These are phyloP conservation scores for Trileptium ribeirensis DNA, from an alignment of 2,888 invertebrate genomes.

Conservation along the genomic window DNA sequence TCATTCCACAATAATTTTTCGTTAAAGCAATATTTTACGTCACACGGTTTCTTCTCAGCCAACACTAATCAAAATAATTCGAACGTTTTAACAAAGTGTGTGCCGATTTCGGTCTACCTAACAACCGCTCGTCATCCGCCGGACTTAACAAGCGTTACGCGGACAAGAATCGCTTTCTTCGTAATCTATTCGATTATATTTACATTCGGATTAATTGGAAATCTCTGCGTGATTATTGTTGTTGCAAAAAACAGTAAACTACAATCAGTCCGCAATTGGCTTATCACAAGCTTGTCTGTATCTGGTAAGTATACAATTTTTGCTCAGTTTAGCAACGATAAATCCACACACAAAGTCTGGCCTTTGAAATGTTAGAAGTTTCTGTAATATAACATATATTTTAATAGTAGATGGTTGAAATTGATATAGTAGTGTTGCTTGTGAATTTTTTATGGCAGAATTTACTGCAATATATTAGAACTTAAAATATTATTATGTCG, in stretches of 20 bases:
- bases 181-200: not conserved
- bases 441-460: too few relatives aligned
- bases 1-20: too few relatives aligned
- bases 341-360: too few relatives aligned
- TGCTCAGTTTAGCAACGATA: not conserved
- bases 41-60: too few relatives aligned
- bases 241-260: slow-evolving; percentile 8
- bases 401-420: too few relatives aligned
- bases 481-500: too few relatives aligned
- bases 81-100: too few relatives aligned
- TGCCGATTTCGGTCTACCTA: slow-evolving; percentile 3
- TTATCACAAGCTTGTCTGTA: slow-evolving; percentile 3
- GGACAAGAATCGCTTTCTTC: not conserved
- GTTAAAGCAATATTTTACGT: too few relatives aligned
- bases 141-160: slow-evolving; percentile 2
- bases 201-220: not conserved
- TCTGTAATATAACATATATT: too few relatives aligned
- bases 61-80: too few relatives aligned
- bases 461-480: too few relatives aligned
- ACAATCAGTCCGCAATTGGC: slow-evolving; percentile 7
- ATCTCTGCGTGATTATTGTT: slow-evolving; percentile 6
- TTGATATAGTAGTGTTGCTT: not conserved
- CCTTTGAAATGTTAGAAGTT: too few relatives aligned
- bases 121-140: slow-evolving; percentile 1
- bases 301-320: not conserved